Evolutionary conservation across 2,888 invertebrate species (phyloP), one percentile per base, ranked within the genome.

Genomic region (Apoderus coryli): DNA sequence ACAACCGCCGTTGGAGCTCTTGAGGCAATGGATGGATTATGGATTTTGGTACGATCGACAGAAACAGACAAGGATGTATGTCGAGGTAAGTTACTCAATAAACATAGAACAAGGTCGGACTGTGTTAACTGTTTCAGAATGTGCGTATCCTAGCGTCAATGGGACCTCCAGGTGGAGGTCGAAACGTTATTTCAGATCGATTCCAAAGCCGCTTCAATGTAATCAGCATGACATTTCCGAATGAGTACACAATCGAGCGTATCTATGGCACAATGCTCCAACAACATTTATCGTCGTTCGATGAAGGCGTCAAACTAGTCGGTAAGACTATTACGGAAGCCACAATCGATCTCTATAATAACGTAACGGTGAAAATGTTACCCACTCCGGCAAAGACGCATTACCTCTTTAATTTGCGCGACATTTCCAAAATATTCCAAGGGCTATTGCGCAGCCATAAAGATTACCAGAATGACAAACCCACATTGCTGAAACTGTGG

Each of bases 351-450:
- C 61, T 86, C 42, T 90, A 84, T 55, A 71, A 76, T 46, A 67
- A 68, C 39, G 76, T 86, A 0, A 67, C 68, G 1, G 58, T 54
- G 1, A 79, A 76, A 49, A 73, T 90, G 62, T 57, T 89, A 23
- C 89, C 90, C 0, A 89, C 88, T 0, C 89, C 89, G 0, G 69
- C 76, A 35, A 90, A 88, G 56, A 84, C 81, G 53, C 89, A 90
- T 57, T 90, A 90, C 46, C 60, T 88, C 19, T 90, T 89, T 60
- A 89, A 88, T 56, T 57, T 90, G 45, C 61, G 88, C 41, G 89
- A 89, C 48, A 85, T 90, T 41, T 86, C 86, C 2, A 82, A 75
- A 62, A 75, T 88, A 22, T 76, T 75, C 45, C 76, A 88, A 67
- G 88, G 88, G 3, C 53, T 90, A 10, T 55, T 90, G 10, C 64